Conservation (phyloP, 2,113 vertebrate species). For the Pseudorhombus dupliciocellatus region DNA sequence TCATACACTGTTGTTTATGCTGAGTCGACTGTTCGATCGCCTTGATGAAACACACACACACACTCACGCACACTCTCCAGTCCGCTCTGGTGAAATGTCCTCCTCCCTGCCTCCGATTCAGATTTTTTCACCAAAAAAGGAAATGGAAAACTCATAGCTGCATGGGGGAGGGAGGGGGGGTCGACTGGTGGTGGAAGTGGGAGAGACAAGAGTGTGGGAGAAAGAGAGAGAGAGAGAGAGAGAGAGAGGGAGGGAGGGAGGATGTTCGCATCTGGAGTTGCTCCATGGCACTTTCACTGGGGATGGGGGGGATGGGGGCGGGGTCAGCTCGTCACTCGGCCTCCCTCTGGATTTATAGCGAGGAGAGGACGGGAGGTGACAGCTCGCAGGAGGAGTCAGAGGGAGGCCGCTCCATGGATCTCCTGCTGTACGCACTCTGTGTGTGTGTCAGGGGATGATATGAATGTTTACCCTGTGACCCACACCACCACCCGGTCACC, state of each 20-base stretch:
- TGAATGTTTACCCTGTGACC: too few relatives aligned
- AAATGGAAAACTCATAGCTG: constrained; percentile 89
- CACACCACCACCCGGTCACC: too few relatives aligned
- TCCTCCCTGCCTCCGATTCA: constrained; percentile 82
- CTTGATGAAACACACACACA: constrained; percentile 58
- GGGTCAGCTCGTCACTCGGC: constrained; percentile 81
- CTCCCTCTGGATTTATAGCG: constrained; percentile 73
- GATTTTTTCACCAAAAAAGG: constrained; percentile 99
- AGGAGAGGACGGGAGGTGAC: constrained; percentile 46
- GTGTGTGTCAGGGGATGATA: too few relatives aligned
- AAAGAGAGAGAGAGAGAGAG: constrained; percentile 62
- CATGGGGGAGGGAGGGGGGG: constrained; percentile 63
- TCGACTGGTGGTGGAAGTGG: constrained; percentile 58
- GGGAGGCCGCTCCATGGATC: constrained; percentile 40
- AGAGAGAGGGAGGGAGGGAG: constrained; percentile 49
- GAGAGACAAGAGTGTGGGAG: constrained; percentile 69
- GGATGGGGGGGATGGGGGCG: constrained; percentile 80
- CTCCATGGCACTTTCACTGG: constrained; percentile 87
- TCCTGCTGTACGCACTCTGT: not conserved
- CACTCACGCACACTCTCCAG: constrained; percentile 70
- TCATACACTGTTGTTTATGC: constrained; percentile 63
- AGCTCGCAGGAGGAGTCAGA: constrained; percentile 46
- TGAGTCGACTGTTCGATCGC: constrained; percentile 74
- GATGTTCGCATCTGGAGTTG: constrained; percentile 93
- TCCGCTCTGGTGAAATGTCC: constrained; percentile 66